These are phyloP conservation scores for Melitaea athalia DNA, from an alignment of 2,888 invertebrate species.

Conservation along the genomic window DNA sequence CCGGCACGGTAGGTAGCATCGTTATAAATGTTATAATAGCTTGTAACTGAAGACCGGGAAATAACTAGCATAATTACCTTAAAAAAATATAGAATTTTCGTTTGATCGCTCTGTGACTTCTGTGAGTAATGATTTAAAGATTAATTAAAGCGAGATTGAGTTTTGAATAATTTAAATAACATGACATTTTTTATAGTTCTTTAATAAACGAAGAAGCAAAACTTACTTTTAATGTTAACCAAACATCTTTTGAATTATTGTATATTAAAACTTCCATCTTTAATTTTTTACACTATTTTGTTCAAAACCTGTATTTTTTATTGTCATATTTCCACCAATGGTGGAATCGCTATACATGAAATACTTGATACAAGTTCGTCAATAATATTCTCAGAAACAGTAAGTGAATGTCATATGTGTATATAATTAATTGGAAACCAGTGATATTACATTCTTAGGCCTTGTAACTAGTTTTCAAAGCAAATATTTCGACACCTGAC, in stretches of 20 bases:
- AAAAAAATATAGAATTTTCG: no score
- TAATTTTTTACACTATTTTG: background rate
- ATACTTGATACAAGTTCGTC: background rate
- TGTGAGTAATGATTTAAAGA: no score
- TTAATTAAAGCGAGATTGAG: no score
- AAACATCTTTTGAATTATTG: background rate
- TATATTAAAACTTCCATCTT: background rate
- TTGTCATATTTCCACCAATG: background rate
- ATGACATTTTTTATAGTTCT: background rate
- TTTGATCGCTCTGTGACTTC: no score
- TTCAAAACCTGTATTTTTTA: background rate
- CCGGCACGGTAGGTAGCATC: slow-evolving; percentile 28
- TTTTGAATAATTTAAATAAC: no score
- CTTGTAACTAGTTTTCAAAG: slow-evolving; percentile 40
- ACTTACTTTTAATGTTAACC: background rate
- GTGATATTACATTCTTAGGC: slow-evolving; percentile 40
- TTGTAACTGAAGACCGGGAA: slow-evolving; percentile 5
- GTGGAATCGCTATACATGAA: background rate
- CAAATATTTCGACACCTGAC: slow-evolving; percentile 49
- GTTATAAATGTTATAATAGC: slow-evolving; percentile 18
- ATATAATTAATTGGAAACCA: slow-evolving; percentile 35
- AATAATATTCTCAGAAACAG: slow-evolving; percentile 18
- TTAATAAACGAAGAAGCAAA: background rate
- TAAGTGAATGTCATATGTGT: slow-evolving; percentile 24
- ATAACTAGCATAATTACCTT: background rate